Conservation (phyloP, 1,140 invertebrate species). For the Bactericera cockerelli region DNA sequence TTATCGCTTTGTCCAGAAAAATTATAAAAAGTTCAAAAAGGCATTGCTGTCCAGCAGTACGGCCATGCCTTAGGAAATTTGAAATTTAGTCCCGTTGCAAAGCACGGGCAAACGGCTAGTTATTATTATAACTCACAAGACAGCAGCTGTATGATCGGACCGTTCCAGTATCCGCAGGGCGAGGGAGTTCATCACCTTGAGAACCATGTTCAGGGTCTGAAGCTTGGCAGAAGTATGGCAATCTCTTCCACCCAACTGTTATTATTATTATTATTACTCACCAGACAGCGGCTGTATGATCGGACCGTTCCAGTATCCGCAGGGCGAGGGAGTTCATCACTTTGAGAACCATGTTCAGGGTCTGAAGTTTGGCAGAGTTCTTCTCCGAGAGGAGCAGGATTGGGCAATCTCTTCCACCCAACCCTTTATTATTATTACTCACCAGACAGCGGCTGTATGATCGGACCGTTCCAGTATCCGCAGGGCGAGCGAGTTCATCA, state of each 20-base stretch:
- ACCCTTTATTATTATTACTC: too few species aligned
- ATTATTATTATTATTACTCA: too few species aligned
- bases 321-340: constrained; percentile 24
- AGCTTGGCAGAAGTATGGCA: too few species aligned
- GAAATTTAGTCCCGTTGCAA: too few species aligned
- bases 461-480: constrained; percentile 22
- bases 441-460: constrained; percentile 23
- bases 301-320: constrained; percentile 22
- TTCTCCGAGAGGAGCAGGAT: constrained; percentile 20
- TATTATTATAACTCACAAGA: constrained; percentile 22
- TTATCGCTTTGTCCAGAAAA: too few species aligned
- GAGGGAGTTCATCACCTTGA: constrained; percentile 22
- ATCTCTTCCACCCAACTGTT: too few species aligned
- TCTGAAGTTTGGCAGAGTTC: constrained; percentile 13
- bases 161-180: constrained; percentile 23
- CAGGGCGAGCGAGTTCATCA: constrained; percentile 23
- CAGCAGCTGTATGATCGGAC: constrained; percentile 22
- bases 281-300: constrained; percentile 23
- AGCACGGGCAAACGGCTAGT: too few species aligned
- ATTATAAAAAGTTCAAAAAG: too few species aligned
- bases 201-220: constrained; percentile 21
- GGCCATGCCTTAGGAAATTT: too few species aligned
- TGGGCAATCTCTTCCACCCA: too few species aligned
- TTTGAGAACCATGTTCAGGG: constrained; percentile 20
- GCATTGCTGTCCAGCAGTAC: too few species aligned